A percentile compares a stretch with the other conserved stretches of the same genome.
phyloP scores from a whole-genome alignment of 2,113 vertebrate species.

The Chionodraco myersi region DNA sequence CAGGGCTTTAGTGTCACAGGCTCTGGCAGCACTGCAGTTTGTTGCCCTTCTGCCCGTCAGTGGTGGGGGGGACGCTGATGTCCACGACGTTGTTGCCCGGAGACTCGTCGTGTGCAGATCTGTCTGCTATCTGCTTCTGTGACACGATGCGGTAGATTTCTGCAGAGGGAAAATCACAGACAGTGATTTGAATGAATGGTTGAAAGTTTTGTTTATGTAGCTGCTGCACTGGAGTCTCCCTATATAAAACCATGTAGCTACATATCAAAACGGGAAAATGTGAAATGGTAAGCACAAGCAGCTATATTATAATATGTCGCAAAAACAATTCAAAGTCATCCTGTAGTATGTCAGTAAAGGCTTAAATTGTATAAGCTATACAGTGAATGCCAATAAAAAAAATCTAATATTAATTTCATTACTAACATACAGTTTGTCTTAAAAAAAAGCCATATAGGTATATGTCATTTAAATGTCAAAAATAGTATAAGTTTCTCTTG shows the following conservation, averaged over 20 bases:
- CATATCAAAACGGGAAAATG: not conserved
- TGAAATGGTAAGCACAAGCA: too few species aligned
- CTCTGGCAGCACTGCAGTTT: slow-evolving; percentile 98
- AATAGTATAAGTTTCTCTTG: too few species aligned
- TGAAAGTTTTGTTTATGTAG: not conserved
- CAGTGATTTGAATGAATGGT: not conserved
- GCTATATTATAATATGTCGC: too few species aligned
- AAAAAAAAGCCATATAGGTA: too few species aligned
- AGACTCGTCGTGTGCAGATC: slow-evolving; percentile 94
- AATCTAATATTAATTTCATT: too few species aligned
- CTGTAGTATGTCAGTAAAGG: too few species aligned
- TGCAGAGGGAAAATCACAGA: slow-evolving; percentile 60
- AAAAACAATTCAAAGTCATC: too few species aligned
- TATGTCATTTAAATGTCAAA: too few species aligned
- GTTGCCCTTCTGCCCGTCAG: slow-evolving; percentile 93
- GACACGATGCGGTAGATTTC: slow-evolving; percentile 98
- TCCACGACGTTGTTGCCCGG: slow-evolving; percentile 98
- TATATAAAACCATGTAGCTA: not conserved
- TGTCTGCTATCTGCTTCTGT: slow-evolving; percentile 96
- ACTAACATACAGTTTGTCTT: too few species aligned
- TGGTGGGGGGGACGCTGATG: slow-evolving; percentile 96
- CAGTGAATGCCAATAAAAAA: too few species aligned
- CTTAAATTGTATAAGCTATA: too few species aligned
- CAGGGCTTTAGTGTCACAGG: slow-evolving; percentile 87
- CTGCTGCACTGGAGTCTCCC: not conserved